Percentiles rank a stretch among this genome's conserved stretches.
Conservation (phyloP, 2,888 invertebrate species). For the Neoascia interrupta region DNA sequence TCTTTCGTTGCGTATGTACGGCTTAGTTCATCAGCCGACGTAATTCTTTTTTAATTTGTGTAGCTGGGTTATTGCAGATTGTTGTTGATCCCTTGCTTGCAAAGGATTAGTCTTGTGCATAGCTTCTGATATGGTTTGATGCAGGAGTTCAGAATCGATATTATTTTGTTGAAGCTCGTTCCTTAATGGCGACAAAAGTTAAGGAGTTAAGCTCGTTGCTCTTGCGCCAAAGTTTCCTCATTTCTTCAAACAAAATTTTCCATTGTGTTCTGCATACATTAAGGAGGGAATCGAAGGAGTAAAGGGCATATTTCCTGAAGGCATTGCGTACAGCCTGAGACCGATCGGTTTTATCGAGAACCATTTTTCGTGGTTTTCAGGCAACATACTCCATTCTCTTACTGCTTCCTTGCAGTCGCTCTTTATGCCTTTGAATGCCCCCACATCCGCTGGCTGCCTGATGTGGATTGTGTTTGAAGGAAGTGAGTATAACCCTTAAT, state of each 20-base stretch:
- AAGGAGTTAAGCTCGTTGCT: not conserved
- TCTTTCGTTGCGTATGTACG: too few relatives aligned
- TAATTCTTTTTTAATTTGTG: too few relatives aligned
- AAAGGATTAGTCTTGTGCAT: not conserved
- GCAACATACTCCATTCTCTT: slow-evolving; percentile 9
- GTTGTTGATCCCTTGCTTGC: not conserved
- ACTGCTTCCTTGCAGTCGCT: slow-evolving; percentile 3
- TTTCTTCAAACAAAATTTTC: slow-evolving; percentile 3
- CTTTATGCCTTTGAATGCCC: slow-evolving; percentile 24
- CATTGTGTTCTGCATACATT: slow-evolving; percentile 25
- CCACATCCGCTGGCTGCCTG: slow-evolving; percentile 17
- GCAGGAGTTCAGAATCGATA: slow-evolving; percentile 2
- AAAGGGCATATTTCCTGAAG: too few relatives aligned
- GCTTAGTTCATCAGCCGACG: too few relatives aligned
- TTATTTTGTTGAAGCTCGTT: not conserved
- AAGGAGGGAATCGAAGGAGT: not conserved
- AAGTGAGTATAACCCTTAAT: slow-evolving; percentile 12
- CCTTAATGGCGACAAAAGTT: slow-evolving; percentile 1
- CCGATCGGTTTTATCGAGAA: not conserved
- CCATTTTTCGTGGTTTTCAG: slow-evolving; percentile 9
- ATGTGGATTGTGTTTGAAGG: slow-evolving; percentile 42
- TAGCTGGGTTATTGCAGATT: too few relatives aligned
- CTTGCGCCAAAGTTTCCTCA: not conserved
- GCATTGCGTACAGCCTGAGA: not conserved
- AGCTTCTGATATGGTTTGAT: slow-evolving; percentile 1